These are phyloP conservation scores for Trichacis sp. DNA, from an alignment of 2,888 invertebrate species.

Conservation along the genomic window DNA sequence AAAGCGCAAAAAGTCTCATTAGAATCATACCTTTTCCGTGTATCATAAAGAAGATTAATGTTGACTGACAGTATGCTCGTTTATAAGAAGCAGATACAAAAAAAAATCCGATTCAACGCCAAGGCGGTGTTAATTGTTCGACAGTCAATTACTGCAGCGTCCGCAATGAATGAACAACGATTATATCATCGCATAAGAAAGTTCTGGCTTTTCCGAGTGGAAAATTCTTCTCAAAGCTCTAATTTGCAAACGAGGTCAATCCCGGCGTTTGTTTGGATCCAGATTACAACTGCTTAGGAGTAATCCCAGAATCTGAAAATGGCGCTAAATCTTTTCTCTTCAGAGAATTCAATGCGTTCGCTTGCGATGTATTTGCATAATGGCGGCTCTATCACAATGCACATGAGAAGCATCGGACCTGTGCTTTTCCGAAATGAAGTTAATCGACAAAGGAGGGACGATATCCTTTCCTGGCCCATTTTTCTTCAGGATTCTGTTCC, in stretches of 20 bases:
- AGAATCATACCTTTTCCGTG: neutral
- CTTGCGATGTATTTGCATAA: conserved; percentile 8
- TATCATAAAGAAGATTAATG: neutral
- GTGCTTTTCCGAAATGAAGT: too few species aligned
- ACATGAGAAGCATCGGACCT: conserved; percentile 7
- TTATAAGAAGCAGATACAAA: too few species aligned
- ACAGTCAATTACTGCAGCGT: too few species aligned
- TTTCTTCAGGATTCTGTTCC: too few species aligned
- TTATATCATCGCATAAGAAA: too few species aligned
- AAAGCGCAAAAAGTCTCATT: neutral
- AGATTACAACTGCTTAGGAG: neutral
- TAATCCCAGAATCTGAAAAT: too few species aligned
- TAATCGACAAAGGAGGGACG: too few species aligned
- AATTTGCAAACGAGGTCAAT: conserved; percentile 1
- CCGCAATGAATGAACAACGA: too few species aligned
- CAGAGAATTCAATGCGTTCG: conserved; percentile 3
- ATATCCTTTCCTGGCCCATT: too few species aligned
- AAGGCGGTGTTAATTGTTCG: too few species aligned
- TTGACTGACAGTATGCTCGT: neutral
- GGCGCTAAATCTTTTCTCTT: conserved; percentile 5
- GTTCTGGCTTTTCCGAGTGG: neutral
- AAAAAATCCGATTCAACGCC: too few species aligned
- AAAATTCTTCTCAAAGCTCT: neutral
- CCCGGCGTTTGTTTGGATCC: neutral
- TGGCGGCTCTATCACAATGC: conserved; percentile 24